These are phyloP conservation scores for Synaphobranchus kaupii DNA, from an alignment of 2,797 vertebrate genomes.

Conservation along the genomic window DNA sequence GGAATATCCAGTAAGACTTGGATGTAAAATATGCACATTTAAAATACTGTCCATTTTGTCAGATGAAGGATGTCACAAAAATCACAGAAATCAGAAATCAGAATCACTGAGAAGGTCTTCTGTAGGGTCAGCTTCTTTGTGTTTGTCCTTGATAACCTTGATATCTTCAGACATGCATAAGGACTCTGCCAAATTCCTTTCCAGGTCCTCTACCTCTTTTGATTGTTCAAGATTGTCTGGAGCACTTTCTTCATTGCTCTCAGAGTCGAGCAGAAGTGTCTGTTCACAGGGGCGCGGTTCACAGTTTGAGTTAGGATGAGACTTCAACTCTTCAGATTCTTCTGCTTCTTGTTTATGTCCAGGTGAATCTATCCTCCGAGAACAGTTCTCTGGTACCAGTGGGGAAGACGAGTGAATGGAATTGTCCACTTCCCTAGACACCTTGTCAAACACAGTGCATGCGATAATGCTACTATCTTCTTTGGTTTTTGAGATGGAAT, in stretches of 20 bases:
- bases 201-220: conserved; percentile 70
- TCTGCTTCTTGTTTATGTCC: conserved; percentile 33
- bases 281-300: conserved; percentile 23
- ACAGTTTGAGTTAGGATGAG: conserved; percentile 7
- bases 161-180: conserved; percentile 58
- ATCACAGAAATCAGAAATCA: neutral
- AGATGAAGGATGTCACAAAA: neutral
- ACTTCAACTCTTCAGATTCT: conserved; percentile 29
- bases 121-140: neutral
- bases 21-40: neutral
- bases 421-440: conserved; percentile 33
- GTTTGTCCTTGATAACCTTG: neutral
- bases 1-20: neutral
- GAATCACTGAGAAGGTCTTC: conserved; percentile 8
- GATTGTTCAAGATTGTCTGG: conserved; percentile 33
- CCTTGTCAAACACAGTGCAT: conserved; percentile 46
- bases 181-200: conserved; percentile 62
- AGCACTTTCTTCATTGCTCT: conserved; percentile 52
- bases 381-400: conserved; percentile 32
- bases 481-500: conserved; percentile 40
- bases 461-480: conserved; percentile 40
- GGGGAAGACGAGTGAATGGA: conserved; percentile 30
- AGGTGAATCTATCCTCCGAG: conserved; percentile 40
- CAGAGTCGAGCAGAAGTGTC: conserved; percentile 37
- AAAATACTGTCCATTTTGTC: neutral